phyloP scores from a whole-genome alignment of 2,797 vertebrate species.

The Falco biarmicus region DNA sequence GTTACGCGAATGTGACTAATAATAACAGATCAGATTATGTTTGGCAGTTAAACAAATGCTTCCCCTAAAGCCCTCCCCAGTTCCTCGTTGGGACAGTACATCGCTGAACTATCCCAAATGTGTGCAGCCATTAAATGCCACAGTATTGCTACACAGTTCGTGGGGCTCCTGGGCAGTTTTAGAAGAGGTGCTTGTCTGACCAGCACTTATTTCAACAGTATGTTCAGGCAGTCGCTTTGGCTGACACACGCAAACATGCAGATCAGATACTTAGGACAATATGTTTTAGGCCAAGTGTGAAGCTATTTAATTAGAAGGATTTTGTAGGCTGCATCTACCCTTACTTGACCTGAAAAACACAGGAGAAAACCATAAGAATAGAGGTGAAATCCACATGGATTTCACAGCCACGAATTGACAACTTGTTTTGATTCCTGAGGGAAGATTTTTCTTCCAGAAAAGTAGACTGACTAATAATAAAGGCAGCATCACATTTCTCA shows the following conservation, averaged over 20 bases:
- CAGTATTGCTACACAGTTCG: not conserved
- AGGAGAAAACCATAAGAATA: not conserved
- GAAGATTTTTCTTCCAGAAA: not conserved
- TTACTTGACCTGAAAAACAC: not conserved
- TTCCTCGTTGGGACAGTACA: not conserved
- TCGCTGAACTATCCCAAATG: not conserved
- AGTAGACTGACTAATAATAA: not conserved
- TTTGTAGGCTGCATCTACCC: not conserved
- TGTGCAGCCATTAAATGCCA: not conserved
- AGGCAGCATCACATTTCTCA: not conserved
- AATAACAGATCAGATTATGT: constrained; percentile 19
- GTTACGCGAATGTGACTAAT: not conserved
- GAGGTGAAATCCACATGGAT: not conserved
- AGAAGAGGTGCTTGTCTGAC: not conserved
- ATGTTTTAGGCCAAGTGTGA: not conserved
- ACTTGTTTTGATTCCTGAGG: not conserved
- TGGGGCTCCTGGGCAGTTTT: not conserved
- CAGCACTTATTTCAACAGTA: not conserved
- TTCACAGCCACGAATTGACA: not conserved
- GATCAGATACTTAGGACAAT: not conserved
- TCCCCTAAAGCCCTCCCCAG: not conserved
- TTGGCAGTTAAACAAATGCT: constrained; percentile 9
- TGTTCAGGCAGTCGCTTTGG: not conserved
- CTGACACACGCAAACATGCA: not conserved
- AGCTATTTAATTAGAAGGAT: not conserved